These are phyloP conservation scores for Pampusana beccarii DNA, from an alignment of 2,113 vertebrate species.

Conservation along the genomic window DNA sequence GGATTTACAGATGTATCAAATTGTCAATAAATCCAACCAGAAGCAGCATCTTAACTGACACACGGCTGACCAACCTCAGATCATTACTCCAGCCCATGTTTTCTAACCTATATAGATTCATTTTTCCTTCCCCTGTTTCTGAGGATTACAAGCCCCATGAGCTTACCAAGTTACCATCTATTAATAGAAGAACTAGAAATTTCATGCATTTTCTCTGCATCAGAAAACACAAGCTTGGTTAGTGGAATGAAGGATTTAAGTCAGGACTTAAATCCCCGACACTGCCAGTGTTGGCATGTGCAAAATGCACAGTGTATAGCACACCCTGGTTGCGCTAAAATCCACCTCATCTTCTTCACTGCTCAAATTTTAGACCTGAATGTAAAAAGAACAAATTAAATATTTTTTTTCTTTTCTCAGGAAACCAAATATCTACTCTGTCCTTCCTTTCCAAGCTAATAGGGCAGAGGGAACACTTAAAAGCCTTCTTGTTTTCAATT, in stretches of 20 bases:
- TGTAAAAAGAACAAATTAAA: background rate
- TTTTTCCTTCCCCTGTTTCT: background rate
- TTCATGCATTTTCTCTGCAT: background rate
- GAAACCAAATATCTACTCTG: background rate
- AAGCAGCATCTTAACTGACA: background rate
- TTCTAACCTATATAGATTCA: background rate
- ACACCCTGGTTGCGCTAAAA: background rate
- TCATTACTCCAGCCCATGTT: background rate
- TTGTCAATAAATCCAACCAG: background rate
- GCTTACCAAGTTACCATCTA: background rate
- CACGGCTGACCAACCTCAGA: background rate
- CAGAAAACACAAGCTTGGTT: background rate
- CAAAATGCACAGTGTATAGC: background rate
- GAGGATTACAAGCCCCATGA: background rate
- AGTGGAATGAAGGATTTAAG: background rate
- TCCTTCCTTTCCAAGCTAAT: background rate
- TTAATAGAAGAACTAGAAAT: background rate
- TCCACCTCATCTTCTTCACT: background rate
- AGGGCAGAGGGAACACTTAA: background rate
- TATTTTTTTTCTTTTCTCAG: background rate
- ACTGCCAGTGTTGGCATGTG: background rate
- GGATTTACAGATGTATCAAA: background rate
- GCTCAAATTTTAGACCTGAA: background rate
- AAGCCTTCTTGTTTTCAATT: background rate
- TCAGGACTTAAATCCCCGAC: background rate